Conservation (phyloP, 2,888 invertebrate genomes). For the Digitonthophagus gazella region DNA sequence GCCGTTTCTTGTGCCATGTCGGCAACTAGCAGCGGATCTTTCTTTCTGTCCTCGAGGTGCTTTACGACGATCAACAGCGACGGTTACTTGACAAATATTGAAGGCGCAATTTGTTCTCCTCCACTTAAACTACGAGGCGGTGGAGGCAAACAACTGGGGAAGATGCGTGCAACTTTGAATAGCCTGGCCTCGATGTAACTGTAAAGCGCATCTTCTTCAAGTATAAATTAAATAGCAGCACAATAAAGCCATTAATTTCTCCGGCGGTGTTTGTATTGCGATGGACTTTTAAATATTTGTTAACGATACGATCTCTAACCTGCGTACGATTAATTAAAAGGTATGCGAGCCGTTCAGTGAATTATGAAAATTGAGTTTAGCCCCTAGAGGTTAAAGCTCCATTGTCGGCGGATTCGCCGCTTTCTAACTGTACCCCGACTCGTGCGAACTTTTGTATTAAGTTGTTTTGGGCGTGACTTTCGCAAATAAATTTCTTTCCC, state of each 20-base stretch:
- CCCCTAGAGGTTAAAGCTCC: not conserved
- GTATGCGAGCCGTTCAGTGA: not conserved
- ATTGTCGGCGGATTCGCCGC: not conserved
- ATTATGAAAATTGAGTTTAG: not conserved
- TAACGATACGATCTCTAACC: not conserved
- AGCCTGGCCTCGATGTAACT: not conserved
- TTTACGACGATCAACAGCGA: not conserved
- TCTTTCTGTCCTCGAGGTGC: not conserved
- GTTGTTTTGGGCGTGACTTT: not conserved
- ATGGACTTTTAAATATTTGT: not conserved
- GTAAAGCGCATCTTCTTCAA: not conserved
- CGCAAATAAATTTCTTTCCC: not conserved
- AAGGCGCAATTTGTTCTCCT: conserved; percentile 7
- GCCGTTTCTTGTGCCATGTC: conserved; percentile 19
- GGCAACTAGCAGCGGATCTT: conserved; percentile 8
- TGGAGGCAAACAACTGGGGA: not conserved
- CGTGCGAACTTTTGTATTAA: not conserved
- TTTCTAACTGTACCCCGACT: not conserved
- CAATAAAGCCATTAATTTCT: not conserved
- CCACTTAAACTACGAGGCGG: not conserved
- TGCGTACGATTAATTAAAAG: not conserved
- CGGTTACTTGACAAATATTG: conserved; percentile 9
- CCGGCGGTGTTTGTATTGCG: not conserved
- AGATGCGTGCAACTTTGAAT: not conserved
- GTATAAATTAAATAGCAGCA: not conserved